Base-by-base conservation (phyloP, 2,113 vertebrate species). In the Oncorhynchus masou region DNA sequence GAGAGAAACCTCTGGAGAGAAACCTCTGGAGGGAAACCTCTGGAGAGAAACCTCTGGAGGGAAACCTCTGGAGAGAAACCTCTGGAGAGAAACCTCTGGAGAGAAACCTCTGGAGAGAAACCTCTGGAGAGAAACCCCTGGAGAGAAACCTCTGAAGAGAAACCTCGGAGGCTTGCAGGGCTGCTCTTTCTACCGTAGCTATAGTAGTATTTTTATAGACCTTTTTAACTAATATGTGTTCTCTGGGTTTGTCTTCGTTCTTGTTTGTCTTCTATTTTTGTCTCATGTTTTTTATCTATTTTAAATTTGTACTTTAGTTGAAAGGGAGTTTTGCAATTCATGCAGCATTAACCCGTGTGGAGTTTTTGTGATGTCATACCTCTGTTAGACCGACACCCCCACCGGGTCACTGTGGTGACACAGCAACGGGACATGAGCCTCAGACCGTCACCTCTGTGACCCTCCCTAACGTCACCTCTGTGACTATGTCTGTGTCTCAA, bases 171-270 rank as follows among this genome's bases (percentile, higher is more conserved):
- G 92, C 92, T 95, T 94, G 93, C 91, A 94, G 94, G 88, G 88
- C 90, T 92, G 94, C 89, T 94, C 92, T 93, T 94, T 94, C 80
- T 88, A 92, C 93, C 95, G 95, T 91, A 87, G 86, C 89, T 80
- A 88, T 92, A 54, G 59, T 62, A 22, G 84, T 91, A 91, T 96
- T 96, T 97, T 97, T 96, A 95, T 96, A 96, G 92, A 93, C 90
- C 84, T 73, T 85, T 82, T 90, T 85, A 90, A 94, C 82, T 60
- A 73, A 39, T 87, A 78, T 29, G 75, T 82, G 77, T 81, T 87
- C 80, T 70, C 75, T 70, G 64, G 39, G 85, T 78, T 25, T 64
- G 31, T 71, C 31, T 25, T 29, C 15, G 16, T 19, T 19, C 51
- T 39, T 11, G 5, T 72, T 80, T 75, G 68, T 72, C 51, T 74